Evolutionary conservation across 1,140 invertebrate species (phyloP).

Genomic region (Coelopa frigida): DNA sequence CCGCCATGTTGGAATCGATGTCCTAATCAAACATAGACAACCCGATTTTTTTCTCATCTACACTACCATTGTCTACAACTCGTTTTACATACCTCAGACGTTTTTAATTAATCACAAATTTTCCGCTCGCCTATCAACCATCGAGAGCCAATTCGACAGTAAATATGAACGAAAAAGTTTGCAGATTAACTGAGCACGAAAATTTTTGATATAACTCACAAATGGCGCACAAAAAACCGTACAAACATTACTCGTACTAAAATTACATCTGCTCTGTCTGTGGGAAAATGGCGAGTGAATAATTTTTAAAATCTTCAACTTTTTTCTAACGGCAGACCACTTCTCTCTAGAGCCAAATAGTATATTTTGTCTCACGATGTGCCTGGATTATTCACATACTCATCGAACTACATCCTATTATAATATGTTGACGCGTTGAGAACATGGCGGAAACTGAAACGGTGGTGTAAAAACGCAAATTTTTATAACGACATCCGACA

Average conservation of each 20-base stretch:
- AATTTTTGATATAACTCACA: too few relatives aligned
- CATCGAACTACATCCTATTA: neutral
- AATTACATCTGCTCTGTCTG: too few relatives aligned
- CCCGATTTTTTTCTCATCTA: too few relatives aligned
- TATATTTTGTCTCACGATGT: constrained; percentile 13
- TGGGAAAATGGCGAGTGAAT: too few relatives aligned
- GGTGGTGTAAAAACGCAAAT: neutral
- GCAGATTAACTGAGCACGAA: constrained; percentile 15
- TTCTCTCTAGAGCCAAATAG: constrained; percentile 2
- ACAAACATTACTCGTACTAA: too few relatives aligned
- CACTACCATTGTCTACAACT: too few relatives aligned
- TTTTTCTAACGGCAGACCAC: too few relatives aligned
- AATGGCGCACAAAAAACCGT: too few relatives aligned
- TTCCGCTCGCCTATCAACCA: constrained; percentile 30
- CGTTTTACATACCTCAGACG: constrained; percentile 42
- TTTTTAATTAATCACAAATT: constrained; percentile 42
- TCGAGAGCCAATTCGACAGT: constrained; percentile 23
- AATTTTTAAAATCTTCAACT: too few relatives aligned
- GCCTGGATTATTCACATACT: neutral
- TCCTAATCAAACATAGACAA: too few relatives aligned
- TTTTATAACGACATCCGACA: too few relatives aligned
- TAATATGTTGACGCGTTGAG: constrained; percentile 8
- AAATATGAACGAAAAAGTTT: constrained; percentile 21
- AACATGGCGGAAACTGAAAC: constrained; percentile 18
- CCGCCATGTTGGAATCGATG: too few relatives aligned